phyloP scores from a whole-genome alignment of 2,113 vertebrate genomes.

The Cavia aperea region DNA sequence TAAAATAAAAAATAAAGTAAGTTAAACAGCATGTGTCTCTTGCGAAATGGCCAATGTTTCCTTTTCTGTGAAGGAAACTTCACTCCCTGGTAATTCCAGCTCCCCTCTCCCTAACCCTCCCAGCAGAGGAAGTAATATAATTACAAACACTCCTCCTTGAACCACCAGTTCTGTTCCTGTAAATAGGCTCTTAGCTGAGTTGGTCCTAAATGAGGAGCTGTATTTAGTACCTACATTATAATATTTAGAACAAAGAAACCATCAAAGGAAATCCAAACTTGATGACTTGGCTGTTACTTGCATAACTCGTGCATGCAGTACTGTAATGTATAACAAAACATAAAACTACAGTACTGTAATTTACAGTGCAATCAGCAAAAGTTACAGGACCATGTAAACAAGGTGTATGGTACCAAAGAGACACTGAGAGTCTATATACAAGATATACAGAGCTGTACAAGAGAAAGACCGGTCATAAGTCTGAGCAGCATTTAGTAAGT shows the following conservation, averaged over 20 bases:
- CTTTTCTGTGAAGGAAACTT: background rate
- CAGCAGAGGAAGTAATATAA: background rate
- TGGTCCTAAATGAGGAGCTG: background rate
- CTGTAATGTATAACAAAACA: too few species aligned
- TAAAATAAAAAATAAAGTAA: background rate
- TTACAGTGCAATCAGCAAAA: background rate
- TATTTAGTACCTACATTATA: background rate
- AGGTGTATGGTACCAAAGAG: background rate
- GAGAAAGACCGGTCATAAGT: too few species aligned
- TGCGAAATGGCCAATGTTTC: background rate
- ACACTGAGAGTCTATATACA: background rate
- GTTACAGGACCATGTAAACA: background rate
- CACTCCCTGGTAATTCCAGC: background rate
- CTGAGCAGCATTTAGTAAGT: too few species aligned
- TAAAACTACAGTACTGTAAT: too few species aligned
- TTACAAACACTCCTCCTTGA: background rate
- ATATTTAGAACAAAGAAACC: background rate
- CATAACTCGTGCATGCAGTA: too few species aligned
- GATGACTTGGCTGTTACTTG: background rate
- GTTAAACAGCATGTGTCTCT: background rate
- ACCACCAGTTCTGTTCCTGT: background rate
- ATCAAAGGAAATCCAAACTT: background rate
- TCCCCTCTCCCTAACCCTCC: background rate
- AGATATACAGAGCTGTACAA: too few species aligned
- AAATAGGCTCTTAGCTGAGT: background rate